Evolutionary conservation across 37 sponge, comb jelly and placozoan species (phyloP), one percentile per base, ranked within the genome.

Genomic region (Axinella damicornis): DNA sequence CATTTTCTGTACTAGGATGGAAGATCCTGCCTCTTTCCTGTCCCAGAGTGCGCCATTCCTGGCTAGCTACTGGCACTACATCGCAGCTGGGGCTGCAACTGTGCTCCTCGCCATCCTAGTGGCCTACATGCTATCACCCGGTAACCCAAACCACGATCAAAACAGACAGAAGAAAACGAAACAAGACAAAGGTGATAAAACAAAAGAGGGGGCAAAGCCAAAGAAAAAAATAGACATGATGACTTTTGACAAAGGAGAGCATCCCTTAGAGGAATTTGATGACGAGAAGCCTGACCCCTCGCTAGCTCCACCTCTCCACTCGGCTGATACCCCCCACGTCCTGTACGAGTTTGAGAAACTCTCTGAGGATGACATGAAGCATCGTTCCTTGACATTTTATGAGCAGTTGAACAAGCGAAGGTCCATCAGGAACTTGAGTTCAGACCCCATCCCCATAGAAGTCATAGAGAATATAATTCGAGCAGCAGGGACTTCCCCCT

Each of bases 401-500:
- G 33, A 89, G 18, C 32, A 80, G 25, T 84, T 96, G 80, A 90
- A 98, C 71, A 80, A 87, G 69, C 81, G 99, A 19, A 82, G 99
- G 0, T 92, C 99, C 24, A 71, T 96, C 25, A 65, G 99, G 54
- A 31, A 81, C 40, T 94, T 96, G 83, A 96, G 97, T 79, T 39
- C 76, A 19, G 90, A 94, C 2, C 78, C 87, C 5, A 93, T 98
- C 6, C 93, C 94, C 1, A 37, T 78, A 24, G 95, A 94, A 52
- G 93, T 96, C 15, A 85, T 98, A 16, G 89, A 94, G 73, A 85
- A 94, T 65, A 87, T 94, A 69, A 56, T 98, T n/a, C 76, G 55
- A 61, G 78, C 91, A 19, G 96, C 96, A 37, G 99, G 99, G 21
- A 94, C 97, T 38, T 77, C 93, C 27, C 97, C 97, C 19, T 91